Evolutionary conservation across 2,888 invertebrate genomes (phyloP).

Genomic region (Watsonalla cultraria): DNA sequence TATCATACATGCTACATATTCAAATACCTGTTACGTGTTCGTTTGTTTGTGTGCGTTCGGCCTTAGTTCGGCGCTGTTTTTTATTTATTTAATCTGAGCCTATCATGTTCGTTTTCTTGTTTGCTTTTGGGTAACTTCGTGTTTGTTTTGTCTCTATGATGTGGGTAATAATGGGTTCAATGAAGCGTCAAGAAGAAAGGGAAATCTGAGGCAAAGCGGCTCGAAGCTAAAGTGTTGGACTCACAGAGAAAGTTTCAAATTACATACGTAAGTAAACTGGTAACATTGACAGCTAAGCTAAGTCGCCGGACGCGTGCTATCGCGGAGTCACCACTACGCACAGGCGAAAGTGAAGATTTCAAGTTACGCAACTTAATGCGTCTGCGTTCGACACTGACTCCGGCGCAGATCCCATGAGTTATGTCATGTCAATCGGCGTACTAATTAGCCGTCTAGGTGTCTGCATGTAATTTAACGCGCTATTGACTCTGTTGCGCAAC

Average conservation of each 20-base stretch:
- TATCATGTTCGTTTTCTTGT: too few species aligned
- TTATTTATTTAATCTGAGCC: too few species aligned
- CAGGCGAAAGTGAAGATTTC: slow-evolving; percentile 30
- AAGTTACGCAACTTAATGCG: slow-evolving; percentile 23
- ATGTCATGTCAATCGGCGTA: slow-evolving; percentile 22
- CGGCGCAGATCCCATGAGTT: slow-evolving; percentile 11
- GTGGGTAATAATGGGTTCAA: slow-evolving; percentile 36
- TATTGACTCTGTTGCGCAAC: slow-evolving; percentile 5
- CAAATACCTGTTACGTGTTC: too few species aligned
- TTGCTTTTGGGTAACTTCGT: too few species aligned
- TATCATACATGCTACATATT: too few species aligned
- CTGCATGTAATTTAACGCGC: slow-evolving; percentile 2
- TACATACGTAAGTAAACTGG: slow-evolving; percentile 65
- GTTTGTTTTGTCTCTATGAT: too few species aligned
- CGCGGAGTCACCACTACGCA: slow-evolving; percentile 5
- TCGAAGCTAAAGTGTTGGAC: slow-evolving; percentile 29
- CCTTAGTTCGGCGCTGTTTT: too few species aligned
- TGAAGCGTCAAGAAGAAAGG: slow-evolving; percentile 56
- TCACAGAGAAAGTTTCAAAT: slow-evolving; percentile 73
- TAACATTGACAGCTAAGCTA: slow-evolving; percentile 43
- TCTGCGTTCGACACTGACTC: slow-evolving; percentile 13
- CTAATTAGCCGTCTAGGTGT: slow-evolving; percentile 14
- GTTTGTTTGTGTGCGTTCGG: too few species aligned
- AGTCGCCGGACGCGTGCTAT: slow-evolving; percentile 17
- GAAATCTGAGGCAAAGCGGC: slow-evolving; percentile 52